Evolutionary conservation across 1,140 invertebrate genomes (phyloP), one percentile per base, ranked within the genome.

Genomic region (Maniola jurtina): DNA sequence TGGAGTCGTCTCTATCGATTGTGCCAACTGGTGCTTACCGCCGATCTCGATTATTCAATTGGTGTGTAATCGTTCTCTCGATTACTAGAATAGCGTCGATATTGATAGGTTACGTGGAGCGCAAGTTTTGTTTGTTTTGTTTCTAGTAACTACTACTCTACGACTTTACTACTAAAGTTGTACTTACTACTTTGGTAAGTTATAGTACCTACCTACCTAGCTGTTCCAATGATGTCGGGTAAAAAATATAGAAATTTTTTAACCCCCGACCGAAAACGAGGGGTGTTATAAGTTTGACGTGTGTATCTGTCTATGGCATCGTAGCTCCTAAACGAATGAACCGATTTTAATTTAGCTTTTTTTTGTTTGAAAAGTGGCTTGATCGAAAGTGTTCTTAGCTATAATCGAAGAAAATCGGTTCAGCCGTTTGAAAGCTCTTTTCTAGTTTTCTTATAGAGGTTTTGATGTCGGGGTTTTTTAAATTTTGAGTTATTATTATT

Each of bases 21-120:
- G 87, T 89, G 79, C 86, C 87, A 89, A 81, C 81, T 85, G 73
- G 87, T 88, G 86, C 86, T 87, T 84, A 79, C 75, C 87, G 57
- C 86, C 72, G 78, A 83, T 88, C 83, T 86, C 77, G 82, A 89
- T 85, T 83, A 75, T 61, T 69, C 62, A 64, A 85, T 84, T 72
- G 76, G 76, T 66, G 65, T 66, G 76, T 73, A 80, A 89, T 89
- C 77, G 80, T 84, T 72, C 77, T 71, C 73, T 77, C 73, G 75
- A 84, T 82, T 82, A 79, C 72, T 83, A 71, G 72, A 77, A 81
- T 55, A 16, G 52, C 9, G 52, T 55, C 52, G 33, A n/a, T 45
- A 33, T 2, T 33, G 52, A 55, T 79, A 68, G 66, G 63, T 71
- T 71, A 58, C 52, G 33, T 60, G 66, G 40, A 35, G 48, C 15